These are phyloP conservation scores for Tachysurus vachellii DNA, from an alignment of 2,113 vertebrate species.

Conservation along the genomic window DNA sequence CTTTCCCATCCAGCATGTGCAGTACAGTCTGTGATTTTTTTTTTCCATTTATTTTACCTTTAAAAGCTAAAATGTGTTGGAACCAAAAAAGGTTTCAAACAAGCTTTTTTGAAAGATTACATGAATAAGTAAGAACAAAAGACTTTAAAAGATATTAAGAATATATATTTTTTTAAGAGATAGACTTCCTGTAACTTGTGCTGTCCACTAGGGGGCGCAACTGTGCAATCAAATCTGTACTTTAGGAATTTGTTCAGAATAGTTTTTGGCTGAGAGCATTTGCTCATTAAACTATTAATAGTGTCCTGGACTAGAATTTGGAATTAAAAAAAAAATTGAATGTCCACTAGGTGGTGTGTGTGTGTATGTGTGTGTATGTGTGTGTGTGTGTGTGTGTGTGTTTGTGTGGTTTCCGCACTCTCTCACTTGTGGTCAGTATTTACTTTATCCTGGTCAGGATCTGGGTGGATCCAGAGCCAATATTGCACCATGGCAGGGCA, in stretches of 20 bases:
- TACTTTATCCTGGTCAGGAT: not conserved
- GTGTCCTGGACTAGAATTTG: not conserved
- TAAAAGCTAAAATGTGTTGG: not conserved
- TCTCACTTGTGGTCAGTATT: not conserved
- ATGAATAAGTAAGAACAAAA: not conserved
- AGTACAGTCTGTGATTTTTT: not conserved
- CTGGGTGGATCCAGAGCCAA: not conserved
- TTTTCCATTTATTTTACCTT: too few relatives aligned
- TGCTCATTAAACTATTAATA: not conserved
- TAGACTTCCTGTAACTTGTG: not conserved
- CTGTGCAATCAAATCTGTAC: not conserved
- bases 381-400: not conserved
- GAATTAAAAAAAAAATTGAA: not conserved
- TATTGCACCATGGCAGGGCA: not conserved
- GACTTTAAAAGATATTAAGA: too few relatives aligned
- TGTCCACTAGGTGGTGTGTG: constrained; percentile 14
- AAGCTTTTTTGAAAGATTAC: not conserved
- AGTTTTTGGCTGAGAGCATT: not conserved
- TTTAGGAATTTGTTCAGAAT: not conserved
- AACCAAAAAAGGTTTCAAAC: not conserved
- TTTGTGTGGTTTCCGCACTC: not conserved
- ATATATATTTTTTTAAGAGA: not conserved
- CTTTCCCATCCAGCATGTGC: not conserved
- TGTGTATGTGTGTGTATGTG: not conserved
- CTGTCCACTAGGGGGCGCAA: constrained; percentile 20